Conservation (phyloP, 2,888 invertebrate genomes). For the Meghimatium bilineatum region DNA sequence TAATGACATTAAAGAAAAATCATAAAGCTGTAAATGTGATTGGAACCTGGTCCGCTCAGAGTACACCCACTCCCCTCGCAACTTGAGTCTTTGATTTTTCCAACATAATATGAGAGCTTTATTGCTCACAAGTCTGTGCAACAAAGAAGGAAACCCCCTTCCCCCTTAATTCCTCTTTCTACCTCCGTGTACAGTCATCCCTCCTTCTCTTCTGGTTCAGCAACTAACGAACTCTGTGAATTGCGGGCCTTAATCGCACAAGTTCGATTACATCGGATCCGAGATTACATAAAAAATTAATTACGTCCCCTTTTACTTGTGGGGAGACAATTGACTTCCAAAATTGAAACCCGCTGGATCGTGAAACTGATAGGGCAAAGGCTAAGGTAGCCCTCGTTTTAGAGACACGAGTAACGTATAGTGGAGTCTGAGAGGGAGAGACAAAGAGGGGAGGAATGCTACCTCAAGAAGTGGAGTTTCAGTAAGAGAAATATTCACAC, state of each 20-base stretch:
- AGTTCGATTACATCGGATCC: not conserved
- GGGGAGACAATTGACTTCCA: not conserved
- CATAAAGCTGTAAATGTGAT: no score
- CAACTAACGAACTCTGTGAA: not conserved
- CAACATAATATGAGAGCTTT: no score
- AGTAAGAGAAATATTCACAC: not conserved
- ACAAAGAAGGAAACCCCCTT: no score
- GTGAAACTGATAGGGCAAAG: not conserved
- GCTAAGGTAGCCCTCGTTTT: not conserved
- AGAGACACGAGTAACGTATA: no score
- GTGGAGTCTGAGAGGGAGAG: no score
- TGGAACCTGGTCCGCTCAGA: no score
- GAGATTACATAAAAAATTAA: conserved; percentile 6
- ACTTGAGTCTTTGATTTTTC: no score
- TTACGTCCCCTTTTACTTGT: not conserved
- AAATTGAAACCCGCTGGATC: not conserved
- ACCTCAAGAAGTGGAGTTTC: not conserved
- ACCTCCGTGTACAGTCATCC: not conserved
- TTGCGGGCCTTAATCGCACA: not conserved
- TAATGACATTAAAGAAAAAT: no score
- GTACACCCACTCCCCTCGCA: no score
- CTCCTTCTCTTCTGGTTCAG: not conserved
- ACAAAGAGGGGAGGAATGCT: no score
- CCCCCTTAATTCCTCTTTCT: no score
- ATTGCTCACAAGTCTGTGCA: no score